These are phyloP conservation scores for Scaptomyza cyrtandrae DNA, from an alignment of 2,888 invertebrate species.

Conservation along the genomic window DNA sequence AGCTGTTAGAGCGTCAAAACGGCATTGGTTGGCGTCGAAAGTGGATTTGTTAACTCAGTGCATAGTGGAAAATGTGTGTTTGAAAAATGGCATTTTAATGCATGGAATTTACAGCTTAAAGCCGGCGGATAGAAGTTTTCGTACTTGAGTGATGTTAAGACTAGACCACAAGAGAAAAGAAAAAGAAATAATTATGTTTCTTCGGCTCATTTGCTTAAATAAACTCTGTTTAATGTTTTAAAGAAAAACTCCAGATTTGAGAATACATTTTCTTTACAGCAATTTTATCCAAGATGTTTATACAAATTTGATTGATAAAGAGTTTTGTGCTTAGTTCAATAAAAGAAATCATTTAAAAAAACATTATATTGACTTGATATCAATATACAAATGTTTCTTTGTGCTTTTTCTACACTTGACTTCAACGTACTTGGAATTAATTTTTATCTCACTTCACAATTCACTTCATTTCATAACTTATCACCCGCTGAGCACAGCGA, in stretches of 20 bases:
- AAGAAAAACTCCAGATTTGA: too few species aligned
- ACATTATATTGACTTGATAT: too few species aligned
- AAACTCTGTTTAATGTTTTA: too few species aligned
- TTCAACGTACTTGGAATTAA: conserved; percentile 49
- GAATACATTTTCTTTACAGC: too few species aligned
- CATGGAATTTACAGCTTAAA: conserved; percentile 25
- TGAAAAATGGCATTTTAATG: conserved; percentile 53
- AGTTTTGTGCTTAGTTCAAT: too few species aligned
- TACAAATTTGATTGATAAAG: too few species aligned
- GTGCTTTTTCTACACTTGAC: conserved; percentile 3
- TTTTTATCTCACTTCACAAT: conserved; percentile 61
- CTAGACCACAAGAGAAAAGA: neutral
- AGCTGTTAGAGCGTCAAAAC: conserved; percentile 58
- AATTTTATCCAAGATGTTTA: too few species aligned
- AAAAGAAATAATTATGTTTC: neutral
- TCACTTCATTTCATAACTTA: conserved; percentile 69
- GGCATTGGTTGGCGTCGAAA: conserved; percentile 31
- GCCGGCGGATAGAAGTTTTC: neutral
- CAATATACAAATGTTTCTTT: neutral
- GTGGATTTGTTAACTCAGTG: conserved; percentile 43
- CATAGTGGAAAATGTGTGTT: conserved; percentile 29
- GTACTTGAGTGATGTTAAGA: neutral
- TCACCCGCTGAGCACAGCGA: conserved; percentile 50
- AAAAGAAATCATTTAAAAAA: too few species aligned
- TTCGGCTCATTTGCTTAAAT: neutral